Base-by-base conservation (phyloP, 2,888 invertebrate species). In the Nemapogon koenigi region DNA sequence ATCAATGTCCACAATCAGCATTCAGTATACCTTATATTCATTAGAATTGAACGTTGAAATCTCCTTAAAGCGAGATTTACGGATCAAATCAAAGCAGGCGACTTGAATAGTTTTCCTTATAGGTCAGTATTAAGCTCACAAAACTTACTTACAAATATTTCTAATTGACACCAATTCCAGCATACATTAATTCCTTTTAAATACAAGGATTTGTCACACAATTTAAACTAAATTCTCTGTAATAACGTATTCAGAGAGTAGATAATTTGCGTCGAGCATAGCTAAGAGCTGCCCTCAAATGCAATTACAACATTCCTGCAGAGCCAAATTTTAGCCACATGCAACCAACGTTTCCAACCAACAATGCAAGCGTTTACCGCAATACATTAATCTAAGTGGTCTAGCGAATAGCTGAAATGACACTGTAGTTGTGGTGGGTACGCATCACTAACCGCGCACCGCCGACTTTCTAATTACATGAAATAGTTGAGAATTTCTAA, bases 301-400 rank as follows among this genome's bases (percentile, higher is more conserved):
- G 41, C 27, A 41, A 41, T 41, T 41, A 41, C 17, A 41, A 37
- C 38, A 41, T 41, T 31, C 41, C 38, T 3, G 11, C 11, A n/a
- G 19, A 35, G 26, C 31, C 36, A 36, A 31, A 35, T 26, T 32
- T 35, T 14, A 22, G 35, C 36, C 39, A 33, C 33, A 39, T 39
- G 28, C 39, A 39, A 32, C 33, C 33, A 33, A 16, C 19, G 33
- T 19, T 39, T 29, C 33, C 29, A 27, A 29, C 28, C 38, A 27
- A 33, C 38, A 33, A 38, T 38, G 33, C 30, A 17, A 27, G 15
- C 35, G 33, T 19, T 33, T 30, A 29, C 39, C 39, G 30, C 39
- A 39, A 35, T 30, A 35, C 39, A 35, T 39, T 29, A 33, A 33
- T 33, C 33, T 33, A 33, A 33, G 33, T 33, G 33, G 33, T 33